Conservation (phyloP, 2,113 vertebrate genomes). For the Oreochromis aureus region DNA sequence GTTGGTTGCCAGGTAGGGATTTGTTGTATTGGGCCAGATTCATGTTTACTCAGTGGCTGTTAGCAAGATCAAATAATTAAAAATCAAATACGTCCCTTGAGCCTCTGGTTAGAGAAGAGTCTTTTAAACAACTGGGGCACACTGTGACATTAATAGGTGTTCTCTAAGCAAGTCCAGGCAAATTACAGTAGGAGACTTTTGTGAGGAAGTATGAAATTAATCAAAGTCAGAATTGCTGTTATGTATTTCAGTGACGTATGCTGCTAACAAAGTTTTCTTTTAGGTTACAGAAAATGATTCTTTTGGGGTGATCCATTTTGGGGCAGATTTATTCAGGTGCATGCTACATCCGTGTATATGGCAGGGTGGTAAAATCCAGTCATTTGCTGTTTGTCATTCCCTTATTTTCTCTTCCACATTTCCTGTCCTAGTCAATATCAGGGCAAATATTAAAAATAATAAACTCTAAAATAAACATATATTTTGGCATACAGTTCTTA, state of each 20-base stretch:
- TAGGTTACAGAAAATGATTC: background rate
- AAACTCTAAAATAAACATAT: background rate
- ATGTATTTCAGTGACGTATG: background rate
- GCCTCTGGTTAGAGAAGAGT: background rate
- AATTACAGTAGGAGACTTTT: background rate
- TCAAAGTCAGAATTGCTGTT: background rate
- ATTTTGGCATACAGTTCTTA: background rate
- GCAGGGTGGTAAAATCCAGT: background rate
- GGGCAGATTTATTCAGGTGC: background rate
- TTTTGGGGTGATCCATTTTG: background rate
- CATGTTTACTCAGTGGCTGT: background rate
- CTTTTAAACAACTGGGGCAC: background rate
- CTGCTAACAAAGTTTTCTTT: background rate
- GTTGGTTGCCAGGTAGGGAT: background rate
- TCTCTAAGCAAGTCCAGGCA: background rate
- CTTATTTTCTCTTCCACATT: background rate
- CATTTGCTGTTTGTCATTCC: background rate
- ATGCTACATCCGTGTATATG: background rate
- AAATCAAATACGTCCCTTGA: constrained; percentile 4
- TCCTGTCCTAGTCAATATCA: background rate
- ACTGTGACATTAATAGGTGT: background rate
- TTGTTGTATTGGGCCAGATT: background rate
- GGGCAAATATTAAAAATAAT: background rate
- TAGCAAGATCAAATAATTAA: background rate
- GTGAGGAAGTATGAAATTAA: background rate